A percentile compares a stretch with the other conserved stretches of the same genome.
Evolutionary conservation across 2,888 invertebrate species (phyloP).

Genomic region (Drosophila cognata): DNA sequence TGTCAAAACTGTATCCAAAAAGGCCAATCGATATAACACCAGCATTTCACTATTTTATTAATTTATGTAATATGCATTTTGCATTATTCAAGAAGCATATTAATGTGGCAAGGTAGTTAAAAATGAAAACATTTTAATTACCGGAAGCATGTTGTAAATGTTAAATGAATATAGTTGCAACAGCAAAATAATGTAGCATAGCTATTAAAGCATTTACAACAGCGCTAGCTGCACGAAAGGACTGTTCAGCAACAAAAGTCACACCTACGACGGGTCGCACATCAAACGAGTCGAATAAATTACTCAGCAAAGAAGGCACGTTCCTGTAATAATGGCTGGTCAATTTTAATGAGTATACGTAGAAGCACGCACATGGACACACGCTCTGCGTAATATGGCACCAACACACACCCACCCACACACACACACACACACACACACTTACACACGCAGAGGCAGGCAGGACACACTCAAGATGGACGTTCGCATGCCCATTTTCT

Average conservation of each 20-base stretch:
- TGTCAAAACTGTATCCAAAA: background rate
- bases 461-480: conserved; percentile 18
- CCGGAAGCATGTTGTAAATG: conserved; percentile 49
- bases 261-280: conserved; percentile 21
- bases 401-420: conserved; percentile 3
- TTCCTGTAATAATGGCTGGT: conserved; percentile 75
- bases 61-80: background rate
- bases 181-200: conserved; percentile 43
- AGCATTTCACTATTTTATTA: background rate
- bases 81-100: background rate
- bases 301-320: conserved; percentile 70
- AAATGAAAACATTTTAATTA: conserved; percentile 11
- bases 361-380: conserved; percentile 54
- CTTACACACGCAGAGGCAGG: conserved; percentile 2
- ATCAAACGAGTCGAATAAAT: conserved; percentile 67
- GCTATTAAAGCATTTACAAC: conserved; percentile 44
- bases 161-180: conserved; percentile 62
- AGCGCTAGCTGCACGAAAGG: conserved; percentile 10
- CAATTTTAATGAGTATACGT: conserved; percentile 80
- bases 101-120: background rate
- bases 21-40: background rate
- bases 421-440: conserved; percentile 16
- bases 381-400: conserved; percentile 28
- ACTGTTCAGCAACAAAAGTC: conserved; percentile 11
- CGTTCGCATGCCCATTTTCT: conserved; percentile 17